These are phyloP conservation scores for Mechanitis mazaeus DNA, from an alignment of 2,888 invertebrate genomes.

Conservation along the genomic window DNA sequence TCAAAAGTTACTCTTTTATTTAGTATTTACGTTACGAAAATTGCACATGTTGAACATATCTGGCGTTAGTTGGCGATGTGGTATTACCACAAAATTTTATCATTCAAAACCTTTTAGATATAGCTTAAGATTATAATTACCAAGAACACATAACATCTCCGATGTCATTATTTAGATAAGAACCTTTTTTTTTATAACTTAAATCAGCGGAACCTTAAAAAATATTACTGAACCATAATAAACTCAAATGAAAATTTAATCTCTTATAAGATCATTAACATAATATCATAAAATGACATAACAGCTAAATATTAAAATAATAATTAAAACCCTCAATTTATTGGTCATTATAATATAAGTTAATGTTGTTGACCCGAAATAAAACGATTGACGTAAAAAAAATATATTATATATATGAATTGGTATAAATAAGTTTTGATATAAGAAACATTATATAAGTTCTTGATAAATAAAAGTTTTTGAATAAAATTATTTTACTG, in stretches of 20 bases:
- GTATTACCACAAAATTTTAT: no score
- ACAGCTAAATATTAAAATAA: not conserved
- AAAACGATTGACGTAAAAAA: not conserved
- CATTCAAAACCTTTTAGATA: no score
- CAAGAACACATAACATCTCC: no score
- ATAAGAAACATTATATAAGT: not conserved
- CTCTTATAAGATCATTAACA: not conserved
- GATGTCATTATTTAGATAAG: no score
- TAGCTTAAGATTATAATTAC: no score
- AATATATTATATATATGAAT: not conserved
- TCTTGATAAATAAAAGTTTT: no score
- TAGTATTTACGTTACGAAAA: no score
- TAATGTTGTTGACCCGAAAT: not conserved
- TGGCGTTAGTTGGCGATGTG: no score
- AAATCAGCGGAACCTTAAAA: not conserved
- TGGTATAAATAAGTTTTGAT: not conserved
- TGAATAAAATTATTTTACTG: no score
- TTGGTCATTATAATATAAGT: not conserved
- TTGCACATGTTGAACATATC: no score
- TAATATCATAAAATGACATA: constrained; percentile 1
- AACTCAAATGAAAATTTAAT: not conserved
- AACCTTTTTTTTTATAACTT: no score
- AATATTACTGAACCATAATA: not conserved
- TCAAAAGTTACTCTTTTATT: no score
- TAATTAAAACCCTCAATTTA: constrained; percentile 2